Evolutionary conservation across 2,888 invertebrate genomes (phyloP), one percentile per base, ranked within the genome.

Genomic region (Amphipoea oculea): DNA sequence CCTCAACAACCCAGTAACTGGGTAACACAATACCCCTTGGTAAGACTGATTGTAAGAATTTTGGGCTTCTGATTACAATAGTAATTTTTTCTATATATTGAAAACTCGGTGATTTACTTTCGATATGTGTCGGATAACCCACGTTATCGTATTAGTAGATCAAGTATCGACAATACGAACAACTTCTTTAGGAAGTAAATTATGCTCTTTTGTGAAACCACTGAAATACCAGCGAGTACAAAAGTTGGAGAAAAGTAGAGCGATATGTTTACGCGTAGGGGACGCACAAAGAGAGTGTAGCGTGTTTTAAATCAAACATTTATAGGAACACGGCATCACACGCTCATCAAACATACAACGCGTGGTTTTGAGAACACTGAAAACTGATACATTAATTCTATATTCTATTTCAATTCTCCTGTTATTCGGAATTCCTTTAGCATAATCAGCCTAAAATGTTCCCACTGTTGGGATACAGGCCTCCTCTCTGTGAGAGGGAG

Each of bases 271-370:
- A 67, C 54, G 69, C 69, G 69, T 65, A 63, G 29, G 48, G 23
- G 17, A 20, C 69, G 29, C 63, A 73, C 57, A 78, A 75, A 75
- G 63, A 68, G 66, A 6, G 36, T 70, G 63, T 51, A 42, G 67
- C 65, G 57, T 63, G 57, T 80, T 80, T 57, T 54, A 71, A 57
- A 84, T 85, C 70, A 82, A 87, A 79, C 63, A 85, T 85, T 80
- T 75, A 71, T 76, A 78, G 73, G 48, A 72, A 57, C 23, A 69
- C 69, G 71, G 36, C 71, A 73, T 78, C 71, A 75, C 72, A 65
- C 57, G 66, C 67, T 82, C 69, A 87, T 73, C 51, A 81, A 81
- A 84, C 76, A 73, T 54, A 83, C 14, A 73, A 72, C 54, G 20
- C 40, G 60, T 60, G 54, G 54, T 62, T 78, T 83, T 14, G 57